Conservation (phyloP, 2,888 invertebrate species). For the Nyleta sp. region DNA sequence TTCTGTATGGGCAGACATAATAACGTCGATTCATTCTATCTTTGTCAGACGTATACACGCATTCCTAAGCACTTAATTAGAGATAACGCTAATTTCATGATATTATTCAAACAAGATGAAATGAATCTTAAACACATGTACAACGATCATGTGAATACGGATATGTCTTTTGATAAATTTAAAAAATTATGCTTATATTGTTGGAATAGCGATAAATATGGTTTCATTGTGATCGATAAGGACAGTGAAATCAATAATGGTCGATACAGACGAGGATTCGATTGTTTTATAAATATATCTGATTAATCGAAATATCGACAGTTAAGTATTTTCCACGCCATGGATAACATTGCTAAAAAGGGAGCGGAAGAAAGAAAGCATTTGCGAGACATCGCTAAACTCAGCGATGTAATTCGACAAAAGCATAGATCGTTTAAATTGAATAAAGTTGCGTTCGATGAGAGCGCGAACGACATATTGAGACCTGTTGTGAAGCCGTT, state of each 20-base stretch:
- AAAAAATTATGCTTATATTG: conserved; percentile 1
- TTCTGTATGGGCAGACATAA: conserved; percentile 67
- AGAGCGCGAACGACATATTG: conserved; percentile 6
- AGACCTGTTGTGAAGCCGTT: conserved; percentile 18
- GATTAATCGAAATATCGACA: not conserved
- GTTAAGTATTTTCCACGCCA: not conserved
- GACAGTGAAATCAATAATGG: not conserved
- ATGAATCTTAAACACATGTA: conserved; percentile 1
- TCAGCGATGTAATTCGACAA: conserved; percentile 58
- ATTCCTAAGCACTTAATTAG: conserved; percentile 45
- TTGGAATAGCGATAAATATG: not conserved
- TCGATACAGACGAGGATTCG: not conserved
- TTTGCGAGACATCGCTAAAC: conserved; percentile 27
- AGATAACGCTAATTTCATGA: conserved; percentile 39
- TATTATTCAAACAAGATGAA: conserved; percentile 13
- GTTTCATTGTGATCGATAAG: conserved; percentile 1
- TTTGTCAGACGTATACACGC: conserved; percentile 69
- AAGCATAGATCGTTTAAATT: conserved; percentile 37
- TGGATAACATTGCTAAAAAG: no score
- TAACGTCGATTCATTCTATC: conserved; percentile 72
- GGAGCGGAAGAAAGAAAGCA: not conserved
- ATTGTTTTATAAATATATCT: conserved; percentile 3
- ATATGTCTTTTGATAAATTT: not conserved
- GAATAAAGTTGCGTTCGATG: conserved; percentile 1
- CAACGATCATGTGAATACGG: conserved; percentile 1